Base-by-base conservation (phyloP, 2,113 vertebrate genomes). In the Atherinomorus stipes region DNA sequence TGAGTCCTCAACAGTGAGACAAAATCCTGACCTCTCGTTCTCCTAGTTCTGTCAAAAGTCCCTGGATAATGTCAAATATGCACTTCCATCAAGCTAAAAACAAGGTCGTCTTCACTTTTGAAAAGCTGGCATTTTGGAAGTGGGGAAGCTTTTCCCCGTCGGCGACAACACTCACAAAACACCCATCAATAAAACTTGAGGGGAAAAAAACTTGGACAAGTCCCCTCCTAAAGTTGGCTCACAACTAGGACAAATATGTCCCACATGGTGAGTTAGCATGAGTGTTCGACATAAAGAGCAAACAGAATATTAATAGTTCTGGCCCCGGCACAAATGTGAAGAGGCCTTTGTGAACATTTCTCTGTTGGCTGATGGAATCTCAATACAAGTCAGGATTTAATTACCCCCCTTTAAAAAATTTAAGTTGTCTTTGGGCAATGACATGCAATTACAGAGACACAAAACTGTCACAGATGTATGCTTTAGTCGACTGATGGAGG, bases 391-490 rank as follows among this genome's bases (percentile, higher is more conserved):
- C 38, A 81, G 70, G 72, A 62, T 74, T 57, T 85, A 81, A 84
- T 85, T 76, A 89, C 76, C 7, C 22, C 80, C 80, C 71, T 85
- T 71, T 84, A 72, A 89, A 85, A 77, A 34, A 34, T 8, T 34
- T 38, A 42, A 68, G 49, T 64, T n/a, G 44, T 56, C 64, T 61
- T 40, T 62, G 58, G 34, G 66, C 90, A 88, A 89, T 90, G 80
- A 85, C 83, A 59, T 75, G 76, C 81, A 83, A 90, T 91, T 90
- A 89, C 56, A 56, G 69, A 75, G 74, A 87, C 81, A 76, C 88
- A 91, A 84, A 90, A 76, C 63, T 81, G 85, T 64, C 68, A 76
- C 72, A 86, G 64, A 76, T 80, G 64, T 70, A 83, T 52, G 8
- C 50, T 87, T 69, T 81, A 80, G 74, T 63, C 65, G 49, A 75